Conservation (phyloP, 1,140 invertebrate genomes). For the Neodiprion fabricii region DNA sequence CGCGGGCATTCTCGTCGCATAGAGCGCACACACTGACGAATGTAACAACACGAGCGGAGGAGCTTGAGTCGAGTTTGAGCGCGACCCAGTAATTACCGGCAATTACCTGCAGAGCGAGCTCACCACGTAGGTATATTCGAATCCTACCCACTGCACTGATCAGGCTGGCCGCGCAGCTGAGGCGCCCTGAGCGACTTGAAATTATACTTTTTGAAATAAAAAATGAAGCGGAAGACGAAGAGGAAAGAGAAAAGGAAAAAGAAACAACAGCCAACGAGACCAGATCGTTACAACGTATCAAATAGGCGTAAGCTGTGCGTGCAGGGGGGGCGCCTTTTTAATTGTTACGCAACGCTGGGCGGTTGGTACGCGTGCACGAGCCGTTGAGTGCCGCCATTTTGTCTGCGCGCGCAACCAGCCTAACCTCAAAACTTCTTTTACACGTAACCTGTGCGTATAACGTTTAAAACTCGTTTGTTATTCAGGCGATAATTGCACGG, state of each 20-base stretch:
- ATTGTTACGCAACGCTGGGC: neutral
- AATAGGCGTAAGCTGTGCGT: neutral
- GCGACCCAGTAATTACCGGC: constrained; percentile 55
- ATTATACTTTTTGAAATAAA: constrained; percentile 42
- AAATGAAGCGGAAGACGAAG: constrained; percentile 2
- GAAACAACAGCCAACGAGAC: too few relatives aligned
- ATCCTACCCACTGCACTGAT: constrained; percentile 31
- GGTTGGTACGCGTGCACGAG: too few relatives aligned
- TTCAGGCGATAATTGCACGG: too few relatives aligned
- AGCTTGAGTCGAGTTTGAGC: constrained; percentile 14
- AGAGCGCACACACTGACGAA: too few relatives aligned
- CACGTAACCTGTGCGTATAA: too few relatives aligned
- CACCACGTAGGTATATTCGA: constrained; percentile 28
- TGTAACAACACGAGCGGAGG: too few relatives aligned
- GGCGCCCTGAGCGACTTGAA: constrained; percentile 53
- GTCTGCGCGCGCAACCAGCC: too few relatives aligned
- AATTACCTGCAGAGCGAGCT: constrained; percentile 38
- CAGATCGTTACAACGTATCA: neutral
- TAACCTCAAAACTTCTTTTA: too few relatives aligned
- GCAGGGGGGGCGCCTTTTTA: neutral
- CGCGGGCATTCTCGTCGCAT: neutral
- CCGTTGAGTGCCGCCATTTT: too few relatives aligned
- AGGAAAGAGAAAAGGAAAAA: constrained; percentile 7
- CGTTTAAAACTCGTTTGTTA: too few relatives aligned
- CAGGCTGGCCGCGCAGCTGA: constrained; percentile 42